These are phyloP conservation scores for Scolopax bukidnonensis DNA, from an alignment of 2,797 vertebrate species.

Conservation along the genomic window DNA sequence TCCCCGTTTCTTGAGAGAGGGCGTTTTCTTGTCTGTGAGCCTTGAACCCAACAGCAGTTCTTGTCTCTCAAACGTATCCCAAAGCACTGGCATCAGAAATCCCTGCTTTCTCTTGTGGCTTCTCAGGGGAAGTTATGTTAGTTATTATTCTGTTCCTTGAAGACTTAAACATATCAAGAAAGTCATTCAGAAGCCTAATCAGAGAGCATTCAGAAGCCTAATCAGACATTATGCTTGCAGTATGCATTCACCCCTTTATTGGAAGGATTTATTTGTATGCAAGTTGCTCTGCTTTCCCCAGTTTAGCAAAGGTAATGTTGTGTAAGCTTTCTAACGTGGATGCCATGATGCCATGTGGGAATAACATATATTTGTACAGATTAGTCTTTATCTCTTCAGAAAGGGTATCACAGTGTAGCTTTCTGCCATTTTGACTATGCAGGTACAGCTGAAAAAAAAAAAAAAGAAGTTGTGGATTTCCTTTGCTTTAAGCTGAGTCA, in stretches of 20 bases:
- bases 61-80: not conserved
- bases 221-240: not conserved
- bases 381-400: not conserved
- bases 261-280: not conserved
- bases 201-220: not conserved
- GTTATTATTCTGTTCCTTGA: not conserved
- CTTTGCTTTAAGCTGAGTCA: not conserved
- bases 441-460: not conserved
- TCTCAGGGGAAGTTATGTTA: not conserved
- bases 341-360: not conserved
- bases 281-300: not conserved
- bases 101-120: not conserved
- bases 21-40: not conserved
- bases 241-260: not conserved
- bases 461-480: not conserved
- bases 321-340: not conserved
- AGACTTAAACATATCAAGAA: not conserved
- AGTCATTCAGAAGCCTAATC: not conserved
- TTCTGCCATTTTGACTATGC: not conserved
- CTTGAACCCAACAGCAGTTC: not conserved
- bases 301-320: not conserved
- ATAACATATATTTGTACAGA: not conserved
- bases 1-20: not conserved
- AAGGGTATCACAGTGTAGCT: not conserved
- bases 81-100: not conserved